Conservation (phyloP, 2,797 vertebrate genomes). For the Mycteria americana region DNA sequence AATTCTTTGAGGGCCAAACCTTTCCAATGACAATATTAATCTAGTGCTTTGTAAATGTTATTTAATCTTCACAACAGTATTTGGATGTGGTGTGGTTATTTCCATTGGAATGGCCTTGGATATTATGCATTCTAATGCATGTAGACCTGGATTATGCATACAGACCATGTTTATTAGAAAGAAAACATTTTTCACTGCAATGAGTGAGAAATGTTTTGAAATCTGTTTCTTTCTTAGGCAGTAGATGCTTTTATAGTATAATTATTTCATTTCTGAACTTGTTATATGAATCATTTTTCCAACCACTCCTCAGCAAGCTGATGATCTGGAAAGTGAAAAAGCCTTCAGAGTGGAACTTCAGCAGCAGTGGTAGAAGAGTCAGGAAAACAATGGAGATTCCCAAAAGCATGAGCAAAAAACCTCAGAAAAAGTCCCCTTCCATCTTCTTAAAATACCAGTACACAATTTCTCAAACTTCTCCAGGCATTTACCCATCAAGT, state of each 20-base stretch:
- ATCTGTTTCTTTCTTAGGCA: neutral
- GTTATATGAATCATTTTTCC: neutral
- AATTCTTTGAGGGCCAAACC: neutral
- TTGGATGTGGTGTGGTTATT: neutral
- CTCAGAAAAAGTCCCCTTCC: neutral
- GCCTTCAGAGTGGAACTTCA: neutral
- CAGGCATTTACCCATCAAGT: neutral
- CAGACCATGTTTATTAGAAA: neutral
- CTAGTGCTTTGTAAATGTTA: neutral
- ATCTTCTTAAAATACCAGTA: neutral
- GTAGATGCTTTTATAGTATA: neutral
- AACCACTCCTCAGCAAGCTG: neutral
- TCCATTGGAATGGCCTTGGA: neutral
- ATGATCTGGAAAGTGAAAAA: neutral
- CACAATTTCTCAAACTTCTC: neutral
- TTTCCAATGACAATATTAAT: conserved; percentile 14
- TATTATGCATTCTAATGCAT: neutral
- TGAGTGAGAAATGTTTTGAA: neutral
- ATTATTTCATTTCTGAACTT: neutral
- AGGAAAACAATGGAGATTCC: neutral
- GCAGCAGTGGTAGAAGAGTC: neutral
- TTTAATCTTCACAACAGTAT: neutral
- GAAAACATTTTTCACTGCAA: neutral
- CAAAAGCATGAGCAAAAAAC: neutral
- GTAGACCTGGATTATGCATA: neutral